Conservation (phyloP, 2,888 invertebrate genomes). For the Idaea dimidiata region DNA sequence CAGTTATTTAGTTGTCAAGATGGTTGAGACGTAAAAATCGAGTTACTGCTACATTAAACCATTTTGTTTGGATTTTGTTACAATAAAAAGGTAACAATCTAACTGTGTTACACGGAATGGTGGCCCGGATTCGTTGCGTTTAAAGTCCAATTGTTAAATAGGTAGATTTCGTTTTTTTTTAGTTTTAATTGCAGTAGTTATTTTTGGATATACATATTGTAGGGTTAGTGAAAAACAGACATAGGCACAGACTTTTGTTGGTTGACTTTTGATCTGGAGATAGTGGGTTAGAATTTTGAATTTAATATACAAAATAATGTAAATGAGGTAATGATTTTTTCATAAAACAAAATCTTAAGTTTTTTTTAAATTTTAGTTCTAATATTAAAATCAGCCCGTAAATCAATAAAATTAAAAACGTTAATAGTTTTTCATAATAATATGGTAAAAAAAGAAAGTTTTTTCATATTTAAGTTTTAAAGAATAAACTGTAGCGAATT, state of each 20-base stretch:
- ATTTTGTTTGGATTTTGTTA: slow-evolving; percentile 3
- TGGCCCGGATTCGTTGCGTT: not conserved
- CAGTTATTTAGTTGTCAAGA: slow-evolving; percentile 65
- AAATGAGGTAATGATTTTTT: not conserved
- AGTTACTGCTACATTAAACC: not conserved
- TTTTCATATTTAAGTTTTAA: too few species aligned
- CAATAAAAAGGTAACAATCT: not conserved
- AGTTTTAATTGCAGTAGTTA: too few species aligned
- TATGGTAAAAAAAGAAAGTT: too few species aligned
- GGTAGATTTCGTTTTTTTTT: not conserved
- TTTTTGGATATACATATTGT: too few species aligned
- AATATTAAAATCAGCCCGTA: too few species aligned
- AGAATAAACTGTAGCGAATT: not conserved
- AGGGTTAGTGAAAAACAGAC: too few species aligned
- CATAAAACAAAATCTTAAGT: not conserved
- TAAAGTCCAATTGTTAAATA: not conserved
- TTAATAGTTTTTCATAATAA: too few species aligned
- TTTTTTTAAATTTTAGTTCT: too few species aligned
- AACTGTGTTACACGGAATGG: slow-evolving; percentile 1
- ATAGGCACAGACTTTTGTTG: too few species aligned
- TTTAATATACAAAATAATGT: not conserved
- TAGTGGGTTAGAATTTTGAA: not conserved
- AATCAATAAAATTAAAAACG: too few species aligned
- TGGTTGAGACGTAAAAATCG: slow-evolving; percentile 22
- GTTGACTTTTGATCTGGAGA: not conserved